Percentiles rank a stretch among this genome's conserved stretches.
phyloP scores from a whole-genome alignment of 2,797 vertebrate genomes.

The Oryzias dopingdopingensis region DNA sequence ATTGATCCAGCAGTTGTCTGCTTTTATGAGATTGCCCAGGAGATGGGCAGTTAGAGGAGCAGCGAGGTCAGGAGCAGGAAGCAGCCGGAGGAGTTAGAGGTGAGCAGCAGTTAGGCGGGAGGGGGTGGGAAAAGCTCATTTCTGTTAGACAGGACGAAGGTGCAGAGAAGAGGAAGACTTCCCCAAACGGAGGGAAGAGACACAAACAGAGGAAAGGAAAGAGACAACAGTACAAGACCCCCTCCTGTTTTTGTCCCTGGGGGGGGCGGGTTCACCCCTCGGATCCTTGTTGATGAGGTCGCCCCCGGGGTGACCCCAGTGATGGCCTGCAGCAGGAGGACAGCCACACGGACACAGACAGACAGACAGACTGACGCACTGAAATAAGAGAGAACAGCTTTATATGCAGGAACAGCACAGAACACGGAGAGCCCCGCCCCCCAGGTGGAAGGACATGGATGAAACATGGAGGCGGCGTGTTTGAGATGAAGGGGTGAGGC shows the following conservation, averaged over 20 bases:
- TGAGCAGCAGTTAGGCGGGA: slow-evolving; percentile 18
- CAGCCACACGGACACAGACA: slow-evolving; percentile 70
- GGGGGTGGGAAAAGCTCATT: slow-evolving; percentile 14
- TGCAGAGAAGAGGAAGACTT: slow-evolving; percentile 57
- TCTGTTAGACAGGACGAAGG: slow-evolving; percentile 43
- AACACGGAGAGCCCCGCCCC: slow-evolving; percentile 13
- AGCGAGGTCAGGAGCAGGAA: slow-evolving; percentile 46
- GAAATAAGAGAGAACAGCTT: slow-evolving; percentile 80
- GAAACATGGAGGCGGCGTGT: slow-evolving; percentile 65
- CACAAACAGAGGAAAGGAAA: slow-evolving; percentile 37
- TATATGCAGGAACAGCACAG: slow-evolving; percentile 65
- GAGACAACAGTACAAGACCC: slow-evolving; percentile 66
- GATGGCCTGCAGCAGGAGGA: slow-evolving; percentile 61
- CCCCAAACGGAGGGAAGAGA: slow-evolving; percentile 40
- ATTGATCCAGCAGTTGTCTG: slow-evolving; percentile 16
- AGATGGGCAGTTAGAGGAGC: slow-evolving; percentile 24
- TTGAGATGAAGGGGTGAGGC: slow-evolving; percentile 51
- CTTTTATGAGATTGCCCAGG: slow-evolving; percentile 25
- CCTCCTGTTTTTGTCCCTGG: slow-evolving; percentile 58
- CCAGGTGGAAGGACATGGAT: slow-evolving; percentile 55
- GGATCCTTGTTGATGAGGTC: slow-evolving; percentile 61
- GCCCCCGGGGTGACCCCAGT: slow-evolving; percentile 59
- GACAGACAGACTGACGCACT: slow-evolving; percentile 77
- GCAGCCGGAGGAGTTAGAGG: slow-evolving; percentile 40
- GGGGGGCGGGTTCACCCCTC: slow-evolving; percentile 49